Evolutionary conservation across 1,140 invertebrate species (phyloP), one percentile per base, ranked within the genome.

Genomic region (Chironomus tepperi): DNA sequence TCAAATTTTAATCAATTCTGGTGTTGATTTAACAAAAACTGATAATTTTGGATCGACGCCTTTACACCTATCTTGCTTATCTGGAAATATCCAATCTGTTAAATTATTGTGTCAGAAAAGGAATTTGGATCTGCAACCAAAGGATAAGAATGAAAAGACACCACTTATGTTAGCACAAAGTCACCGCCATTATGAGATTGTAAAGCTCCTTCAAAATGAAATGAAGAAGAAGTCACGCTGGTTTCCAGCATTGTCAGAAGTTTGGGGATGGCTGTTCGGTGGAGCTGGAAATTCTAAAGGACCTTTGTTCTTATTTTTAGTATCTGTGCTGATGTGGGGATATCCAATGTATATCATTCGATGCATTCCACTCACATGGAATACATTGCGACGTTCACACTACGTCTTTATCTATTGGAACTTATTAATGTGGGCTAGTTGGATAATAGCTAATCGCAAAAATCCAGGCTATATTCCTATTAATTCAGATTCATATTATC

Each of bases 11-110:
- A 94, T 96, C 80, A 95, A 96, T 80, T 94, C 93, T 75, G 93
- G 93, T 2, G 92, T 93, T 0, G 91, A 94, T 79, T 84, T 95
- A 47, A 90, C 94, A 77, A 94, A 94, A 81, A 90, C 92, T 1
- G 94, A 97, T 82, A 94, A 96, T 81, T 96, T 95, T 80, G 94
- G 94, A 8, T 96, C 95, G 0, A 96, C 94, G 0, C 93, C 94
- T 0, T 83, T 97, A n/a, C 95, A 97, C 82, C 84, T 97, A 77
- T 93, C 94, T n/a, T 95, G 93, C 79, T 85, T 96, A 3, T 95
- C 92, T 18, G 94, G 94, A 0, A 95, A 93, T 79, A 86, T 92
- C 1, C 88, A 87, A 47, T 94, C 92, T 77, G 91, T 93, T 64
- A 87, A 92, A 76, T 84, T 94, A 77, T 83, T 95, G 47, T 93